These are phyloP conservation scores for Pseudomyrmex dendroicus DNA, from an alignment of 1,140 invertebrate species.

Conservation along the genomic window DNA sequence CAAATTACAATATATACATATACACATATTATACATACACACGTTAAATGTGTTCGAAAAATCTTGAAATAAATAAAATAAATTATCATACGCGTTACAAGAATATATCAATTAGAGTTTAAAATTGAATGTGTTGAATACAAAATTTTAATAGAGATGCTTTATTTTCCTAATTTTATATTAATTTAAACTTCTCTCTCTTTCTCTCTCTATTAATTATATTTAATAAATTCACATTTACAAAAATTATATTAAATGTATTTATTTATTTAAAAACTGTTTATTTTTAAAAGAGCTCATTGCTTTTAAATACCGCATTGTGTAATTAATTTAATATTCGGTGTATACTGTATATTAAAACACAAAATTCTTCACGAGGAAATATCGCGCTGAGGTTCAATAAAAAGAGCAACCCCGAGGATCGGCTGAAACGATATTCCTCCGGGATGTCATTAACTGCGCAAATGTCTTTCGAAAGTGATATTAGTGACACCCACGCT, in stretches of 20 bases:
- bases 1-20: not conserved
- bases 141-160: no score
- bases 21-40: not conserved
- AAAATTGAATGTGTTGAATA: not conserved
- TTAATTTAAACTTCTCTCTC: not conserved
- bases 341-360: not conserved
- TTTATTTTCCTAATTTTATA: not conserved
- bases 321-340: not conserved
- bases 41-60: not conserved
- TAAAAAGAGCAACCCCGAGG: slow-evolving; percentile 34
- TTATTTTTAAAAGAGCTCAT: no score
- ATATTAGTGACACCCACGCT: slow-evolving; percentile 33
- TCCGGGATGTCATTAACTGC: slow-evolving; percentile 63
- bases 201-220: not conserved
- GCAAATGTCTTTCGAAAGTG: slow-evolving; percentile 69
- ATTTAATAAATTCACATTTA: not conserved
- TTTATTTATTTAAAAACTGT: no score
- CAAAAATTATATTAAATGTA: not conserved
- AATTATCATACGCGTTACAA: not conserved
- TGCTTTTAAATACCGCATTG: not conserved
- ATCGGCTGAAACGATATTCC: slow-evolving; percentile 45
- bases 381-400: slow-evolving; percentile 16
- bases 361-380: not conserved
- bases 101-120: not conserved
- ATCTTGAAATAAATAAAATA: not conserved